These are phyloP conservation scores for Xestia xanthographa DNA, from an alignment of 2,888 invertebrate genomes.

Conservation along the genomic window DNA sequence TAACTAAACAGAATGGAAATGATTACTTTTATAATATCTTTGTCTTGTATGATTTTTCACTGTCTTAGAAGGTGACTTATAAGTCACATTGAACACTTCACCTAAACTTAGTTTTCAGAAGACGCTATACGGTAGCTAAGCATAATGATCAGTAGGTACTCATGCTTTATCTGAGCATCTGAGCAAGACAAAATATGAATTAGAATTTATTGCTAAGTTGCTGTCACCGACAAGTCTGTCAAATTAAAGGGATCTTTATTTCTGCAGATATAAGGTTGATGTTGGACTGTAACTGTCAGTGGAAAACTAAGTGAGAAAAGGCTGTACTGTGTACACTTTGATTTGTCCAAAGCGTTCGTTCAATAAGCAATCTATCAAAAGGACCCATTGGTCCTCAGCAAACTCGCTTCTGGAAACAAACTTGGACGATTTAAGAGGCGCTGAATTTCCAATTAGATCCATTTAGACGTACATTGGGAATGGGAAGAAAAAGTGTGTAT, in stretches of 20 bases:
- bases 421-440: slow-evolving; percentile 70
- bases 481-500: slow-evolving; percentile 79
- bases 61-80: too few relatives aligned
- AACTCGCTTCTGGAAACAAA: slow-evolving; percentile 57
- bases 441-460: slow-evolving; percentile 82
- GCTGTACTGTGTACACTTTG: slow-evolving; percentile 15
- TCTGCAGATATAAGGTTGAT: fast-evolving
- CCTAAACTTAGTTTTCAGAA: too few relatives aligned
- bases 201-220: background rate
- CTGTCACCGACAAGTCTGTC: background rate
- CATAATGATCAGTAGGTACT: background rate
- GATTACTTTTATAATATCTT: too few relatives aligned
- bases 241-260: background rate
- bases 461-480: slow-evolving; percentile 74
- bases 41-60: too few relatives aligned
- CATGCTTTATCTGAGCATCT: background rate
- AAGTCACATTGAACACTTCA: too few relatives aligned
- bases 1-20: too few relatives aligned
- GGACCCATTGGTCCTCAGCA: slow-evolving; percentile 45
- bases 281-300: too few relatives aligned
- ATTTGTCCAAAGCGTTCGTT: slow-evolving; percentile 39
- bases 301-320: background rate
- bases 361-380: slow-evolving; percentile 60
- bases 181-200: background rate
- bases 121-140: background rate